Percentiles rank a stretch among this genome's conserved stretches.
Evolutionary conservation across 2,888 invertebrate genomes (phyloP).

Genomic region (Therioaphis trifolii): DNA sequence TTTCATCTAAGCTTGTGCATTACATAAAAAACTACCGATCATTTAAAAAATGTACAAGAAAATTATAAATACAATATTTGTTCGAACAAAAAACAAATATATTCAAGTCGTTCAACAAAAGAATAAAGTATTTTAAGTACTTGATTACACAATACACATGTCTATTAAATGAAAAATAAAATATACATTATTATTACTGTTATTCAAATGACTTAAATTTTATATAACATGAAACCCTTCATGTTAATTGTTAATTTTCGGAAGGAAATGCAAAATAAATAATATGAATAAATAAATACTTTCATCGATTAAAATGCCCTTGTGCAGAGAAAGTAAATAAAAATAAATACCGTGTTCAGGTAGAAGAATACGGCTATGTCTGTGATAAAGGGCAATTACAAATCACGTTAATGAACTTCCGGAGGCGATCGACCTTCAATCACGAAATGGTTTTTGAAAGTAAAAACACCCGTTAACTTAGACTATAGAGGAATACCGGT

Average conservation of each 20-base stretch:
- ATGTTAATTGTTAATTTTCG: not conserved
- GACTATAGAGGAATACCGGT: not conserved
- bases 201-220: not conserved
- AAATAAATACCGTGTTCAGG: not conserved
- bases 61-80: no score
- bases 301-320: not conserved
- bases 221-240: not conserved
- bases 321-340: slow-evolving; percentile 41
- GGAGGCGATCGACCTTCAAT: slow-evolving; percentile 57
- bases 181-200: no score
- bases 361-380: not conserved
- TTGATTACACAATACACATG: no score
- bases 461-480: slow-evolving; percentile 47
- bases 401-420: slow-evolving; percentile 59
- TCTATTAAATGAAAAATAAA: no score
- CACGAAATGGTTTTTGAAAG: slow-evolving; percentile 52
- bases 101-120: no score
- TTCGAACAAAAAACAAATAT: no score
- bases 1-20: no score
- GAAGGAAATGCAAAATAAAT: not conserved
- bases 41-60: no score
- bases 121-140: no score
- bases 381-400: slow-evolving; percentile 18
- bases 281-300: not conserved
- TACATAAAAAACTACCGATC: no score